These are phyloP conservation scores for Thalassophryne amazonica DNA, from an alignment of 2,797 vertebrate genomes.

Conservation along the genomic window DNA sequence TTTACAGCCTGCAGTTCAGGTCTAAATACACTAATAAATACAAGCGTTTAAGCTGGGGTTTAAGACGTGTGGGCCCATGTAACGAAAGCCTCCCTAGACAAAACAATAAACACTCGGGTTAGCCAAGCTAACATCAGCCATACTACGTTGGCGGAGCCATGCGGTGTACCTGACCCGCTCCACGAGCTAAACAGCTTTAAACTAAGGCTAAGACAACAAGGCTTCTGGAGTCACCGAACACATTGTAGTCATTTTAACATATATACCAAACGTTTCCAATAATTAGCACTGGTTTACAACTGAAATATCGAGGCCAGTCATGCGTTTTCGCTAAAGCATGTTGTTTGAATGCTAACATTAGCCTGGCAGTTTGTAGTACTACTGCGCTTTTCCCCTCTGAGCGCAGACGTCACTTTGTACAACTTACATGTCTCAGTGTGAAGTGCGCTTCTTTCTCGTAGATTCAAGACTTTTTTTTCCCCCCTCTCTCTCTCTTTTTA, in stretches of 20 bases:
- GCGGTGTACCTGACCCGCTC: slow-evolving; percentile 48
- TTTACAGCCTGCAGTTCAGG: too few species aligned
- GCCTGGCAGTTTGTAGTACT: slow-evolving; percentile 5
- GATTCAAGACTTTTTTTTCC: not conserved
- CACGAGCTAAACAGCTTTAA: not conserved
- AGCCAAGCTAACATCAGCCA: slow-evolving; percentile 46
- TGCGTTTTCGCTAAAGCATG: slow-evolving; percentile 67
- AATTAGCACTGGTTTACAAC: not conserved
- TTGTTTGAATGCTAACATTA: slow-evolving; percentile 35
- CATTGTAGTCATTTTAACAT: too few species aligned
- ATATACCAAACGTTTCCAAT: too few species aligned
- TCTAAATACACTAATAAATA: too few species aligned
- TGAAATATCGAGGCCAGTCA: slow-evolving; percentile 52
- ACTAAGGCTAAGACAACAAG: fast-evolving
- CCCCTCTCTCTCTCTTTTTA: too few species aligned
- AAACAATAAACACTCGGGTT: slow-evolving; percentile 13
- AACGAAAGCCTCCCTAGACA: not conserved
- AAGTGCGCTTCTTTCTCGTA: slow-evolving; percentile 9
- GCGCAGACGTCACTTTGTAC: not conserved
- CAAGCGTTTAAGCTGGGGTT: too few species aligned
- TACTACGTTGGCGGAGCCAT: slow-evolving; percentile 36
- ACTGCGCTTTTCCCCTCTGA: not conserved
- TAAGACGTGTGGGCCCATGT: too few species aligned
- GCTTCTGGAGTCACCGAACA: not conserved
- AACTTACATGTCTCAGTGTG: slow-evolving; percentile 66